phyloP scores from a whole-genome alignment of 53 echinoderm and acorn worm genomes.

The Henricia sp. region DNA sequence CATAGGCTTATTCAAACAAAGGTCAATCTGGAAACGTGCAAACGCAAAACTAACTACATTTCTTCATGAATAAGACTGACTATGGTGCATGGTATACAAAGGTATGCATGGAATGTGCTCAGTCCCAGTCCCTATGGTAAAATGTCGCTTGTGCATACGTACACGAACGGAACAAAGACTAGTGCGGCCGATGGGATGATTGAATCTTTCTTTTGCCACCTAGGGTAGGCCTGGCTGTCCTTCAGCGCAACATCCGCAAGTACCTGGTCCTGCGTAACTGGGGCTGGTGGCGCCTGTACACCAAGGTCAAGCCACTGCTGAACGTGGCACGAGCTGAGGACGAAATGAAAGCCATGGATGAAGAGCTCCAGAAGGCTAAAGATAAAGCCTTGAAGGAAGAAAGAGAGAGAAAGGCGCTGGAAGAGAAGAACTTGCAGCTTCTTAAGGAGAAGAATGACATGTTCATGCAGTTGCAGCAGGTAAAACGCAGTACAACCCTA shows the following conservation, averaged over 20 bases:
- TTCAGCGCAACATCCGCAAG: constrained; percentile 99
- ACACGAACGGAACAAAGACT: too few species aligned
- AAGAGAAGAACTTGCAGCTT: constrained; percentile 82
- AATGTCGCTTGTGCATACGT: too few species aligned
- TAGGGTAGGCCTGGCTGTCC: constrained; percentile 85
- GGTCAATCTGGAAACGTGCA: too few species aligned
- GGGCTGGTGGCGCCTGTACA: constrained; percentile 99
- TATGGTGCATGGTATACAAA: too few species aligned
- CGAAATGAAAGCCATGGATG: constrained; percentile 98
- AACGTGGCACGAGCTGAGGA: constrained; percentile 99
- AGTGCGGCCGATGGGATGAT: too few species aligned
- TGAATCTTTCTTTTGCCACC: neutral
- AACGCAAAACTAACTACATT: too few species aligned
- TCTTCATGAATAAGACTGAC: too few species aligned
- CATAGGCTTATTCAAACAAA: too few species aligned
- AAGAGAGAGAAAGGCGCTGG: constrained; percentile 73
- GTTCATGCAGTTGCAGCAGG: constrained; percentile 76
- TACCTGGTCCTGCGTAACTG: constrained; percentile 97
- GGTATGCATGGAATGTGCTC: too few species aligned
- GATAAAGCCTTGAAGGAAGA: constrained; percentile 76
- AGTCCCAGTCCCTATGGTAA: too few species aligned
- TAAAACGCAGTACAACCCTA: constrained; percentile 37
- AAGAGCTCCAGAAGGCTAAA: constrained; percentile 86
- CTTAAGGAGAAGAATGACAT: constrained; percentile 93
- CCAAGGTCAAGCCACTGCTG: constrained; percentile 99